Percentiles rank a stretch among this genome's conserved stretches.
Conservation (phyloP, 2,888 invertebrate species). For the Strigamia transsilvanica region DNA sequence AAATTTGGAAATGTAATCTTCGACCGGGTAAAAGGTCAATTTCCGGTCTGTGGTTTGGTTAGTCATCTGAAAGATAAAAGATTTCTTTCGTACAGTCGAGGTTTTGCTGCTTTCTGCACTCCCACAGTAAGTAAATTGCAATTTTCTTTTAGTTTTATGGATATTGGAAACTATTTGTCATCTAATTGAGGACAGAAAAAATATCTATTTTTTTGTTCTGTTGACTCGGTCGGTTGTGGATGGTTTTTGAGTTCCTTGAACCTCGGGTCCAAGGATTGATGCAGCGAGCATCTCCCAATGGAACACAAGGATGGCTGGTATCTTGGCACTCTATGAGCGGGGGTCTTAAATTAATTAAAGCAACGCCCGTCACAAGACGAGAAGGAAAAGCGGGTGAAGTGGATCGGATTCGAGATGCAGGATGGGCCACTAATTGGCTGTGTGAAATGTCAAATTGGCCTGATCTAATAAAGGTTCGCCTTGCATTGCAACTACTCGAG, state of each 20-base stretch:
- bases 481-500: conserved; percentile 33
- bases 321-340: not conserved
- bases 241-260: conserved; percentile 15
- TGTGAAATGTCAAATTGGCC: conserved; percentile 50
- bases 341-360: conserved; percentile 34
- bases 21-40: conserved; percentile 23
- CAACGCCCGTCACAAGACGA: conserved; percentile 31
- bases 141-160: not conserved
- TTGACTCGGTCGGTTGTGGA: not conserved
- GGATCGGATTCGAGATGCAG: conserved; percentile 37
- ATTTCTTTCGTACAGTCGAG: not conserved
- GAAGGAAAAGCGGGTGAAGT: conserved; percentile 1
- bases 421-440: conserved; percentile 46
- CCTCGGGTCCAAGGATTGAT: conserved; percentile 11
- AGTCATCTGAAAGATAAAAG: not conserved
- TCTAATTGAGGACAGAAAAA: not conserved
- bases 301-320: not conserved
- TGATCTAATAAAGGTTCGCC: conserved; percentile 34
- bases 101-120: not conserved
- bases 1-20: not conserved
- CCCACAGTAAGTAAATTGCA: not conserved
- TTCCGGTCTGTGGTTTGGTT: not conserved
- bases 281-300: conserved; percentile 8
- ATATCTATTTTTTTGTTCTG: not conserved
- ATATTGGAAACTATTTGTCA: not conserved